These are phyloP conservation scores for Thyatira batis DNA, from an alignment of 2,888 invertebrate species.

Conservation along the genomic window DNA sequence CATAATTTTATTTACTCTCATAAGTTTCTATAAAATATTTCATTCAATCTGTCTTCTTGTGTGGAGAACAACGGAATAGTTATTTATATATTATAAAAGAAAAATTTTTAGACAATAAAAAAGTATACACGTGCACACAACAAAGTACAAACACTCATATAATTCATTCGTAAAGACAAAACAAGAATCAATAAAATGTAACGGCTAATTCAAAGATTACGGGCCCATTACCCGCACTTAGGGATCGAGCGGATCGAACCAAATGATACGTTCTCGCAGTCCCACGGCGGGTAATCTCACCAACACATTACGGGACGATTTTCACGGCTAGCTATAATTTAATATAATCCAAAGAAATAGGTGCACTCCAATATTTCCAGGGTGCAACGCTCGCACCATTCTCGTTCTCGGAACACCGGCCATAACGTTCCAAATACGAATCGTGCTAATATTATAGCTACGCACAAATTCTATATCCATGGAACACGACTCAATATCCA, in stretches of 20 bases:
- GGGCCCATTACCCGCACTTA: conserved; percentile 70
- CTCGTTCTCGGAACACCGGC: conserved; percentile 27
- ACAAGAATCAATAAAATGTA: conserved; percentile 71
- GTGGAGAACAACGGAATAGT: conserved; percentile 6
- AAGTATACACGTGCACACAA: conserved; percentile 16
- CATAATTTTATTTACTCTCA: neutral
- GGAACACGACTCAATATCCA: conserved; percentile 47
- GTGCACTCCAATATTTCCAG: conserved; percentile 58
- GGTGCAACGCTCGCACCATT: conserved; percentile 33
- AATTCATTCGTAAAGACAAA: conserved; percentile 50
- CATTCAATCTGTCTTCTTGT: too few relatives aligned
- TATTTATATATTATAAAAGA: conserved; percentile 9
- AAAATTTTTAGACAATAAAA: conserved; percentile 1
- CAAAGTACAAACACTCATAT: conserved; percentile 32
- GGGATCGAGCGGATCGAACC: conserved; percentile 57
- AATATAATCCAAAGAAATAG: conserved; percentile 82
- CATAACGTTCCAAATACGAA: conserved; percentile 26
- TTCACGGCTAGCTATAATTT: conserved; percentile 82
- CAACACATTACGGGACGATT: conserved; percentile 80
- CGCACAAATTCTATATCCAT: conserved; percentile 25
- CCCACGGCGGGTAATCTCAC: conserved; percentile 74
- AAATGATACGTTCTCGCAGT: conserved; percentile 74
- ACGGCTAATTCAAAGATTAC: conserved; percentile 76
- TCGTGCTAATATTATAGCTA: conserved; percentile 15
- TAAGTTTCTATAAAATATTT: conserved; percentile 3